Percentiles rank a stretch among this genome's conserved stretches.
These are phyloP conservation scores for Catostomus latipinnis DNA, from an alignment of 2,797 vertebrate species.

Conservation along the genomic window DNA sequence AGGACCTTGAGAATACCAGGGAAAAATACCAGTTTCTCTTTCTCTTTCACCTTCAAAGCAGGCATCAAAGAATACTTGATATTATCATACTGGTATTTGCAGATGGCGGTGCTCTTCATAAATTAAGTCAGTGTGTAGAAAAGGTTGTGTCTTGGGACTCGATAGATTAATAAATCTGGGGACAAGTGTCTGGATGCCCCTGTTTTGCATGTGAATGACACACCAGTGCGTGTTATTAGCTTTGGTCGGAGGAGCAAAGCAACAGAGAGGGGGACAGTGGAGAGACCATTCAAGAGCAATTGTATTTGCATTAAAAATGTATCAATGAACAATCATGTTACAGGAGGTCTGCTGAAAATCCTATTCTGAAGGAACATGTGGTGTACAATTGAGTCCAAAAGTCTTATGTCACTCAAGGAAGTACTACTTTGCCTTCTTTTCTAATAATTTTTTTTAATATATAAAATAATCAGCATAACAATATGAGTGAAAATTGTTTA, in stretches of 20 bases:
- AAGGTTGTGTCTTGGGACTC: conserved; percentile 56
- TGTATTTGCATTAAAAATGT: conserved; percentile 51
- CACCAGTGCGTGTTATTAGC: conserved; percentile 47
- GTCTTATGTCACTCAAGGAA: too few species aligned
- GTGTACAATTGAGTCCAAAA: too few species aligned
- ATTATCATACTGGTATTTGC: conserved; percentile 56
- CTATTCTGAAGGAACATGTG: neutral
- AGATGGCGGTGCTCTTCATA: conserved; percentile 49
- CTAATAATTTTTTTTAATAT: neutral
- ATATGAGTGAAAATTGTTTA: too few species aligned
- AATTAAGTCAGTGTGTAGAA: conserved; percentile 50
- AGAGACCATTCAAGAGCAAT: conserved; percentile 39
- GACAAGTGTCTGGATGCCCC: conserved; percentile 60
- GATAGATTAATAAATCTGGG: conserved; percentile 59
- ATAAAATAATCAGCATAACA: neutral
- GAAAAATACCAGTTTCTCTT: neutral
- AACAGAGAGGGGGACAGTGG: conserved; percentile 14
- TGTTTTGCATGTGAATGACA: conserved; percentile 65
- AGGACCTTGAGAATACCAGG: conserved; percentile 45
- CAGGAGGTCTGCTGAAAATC: neutral
- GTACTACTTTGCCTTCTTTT: too few species aligned
- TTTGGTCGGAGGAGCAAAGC: conserved; percentile 41
- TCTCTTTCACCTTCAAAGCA: conserved; percentile 46
- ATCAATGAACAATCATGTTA: conserved; percentile 21
- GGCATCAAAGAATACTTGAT: conserved; percentile 44